Evolutionary conservation across 1,140 invertebrate species (phyloP).

Genomic region (Limonius californicus): DNA sequence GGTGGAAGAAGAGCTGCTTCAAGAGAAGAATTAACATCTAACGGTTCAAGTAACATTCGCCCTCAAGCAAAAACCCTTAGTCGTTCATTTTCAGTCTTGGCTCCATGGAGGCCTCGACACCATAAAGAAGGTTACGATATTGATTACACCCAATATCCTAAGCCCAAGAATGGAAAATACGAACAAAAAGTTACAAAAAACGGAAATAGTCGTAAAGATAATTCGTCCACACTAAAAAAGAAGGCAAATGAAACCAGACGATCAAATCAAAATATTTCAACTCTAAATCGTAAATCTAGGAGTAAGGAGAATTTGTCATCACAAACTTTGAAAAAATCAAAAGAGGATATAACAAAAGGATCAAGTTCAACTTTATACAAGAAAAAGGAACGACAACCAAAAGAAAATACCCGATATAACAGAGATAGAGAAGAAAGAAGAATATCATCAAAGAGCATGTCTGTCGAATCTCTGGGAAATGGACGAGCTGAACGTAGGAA

Average conservation of each 20-base stretch:
- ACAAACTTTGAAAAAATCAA: slow-evolving; percentile 27
- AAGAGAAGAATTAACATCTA: slow-evolving; percentile 66
- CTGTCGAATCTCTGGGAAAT: slow-evolving; percentile 57
- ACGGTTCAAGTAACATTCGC: slow-evolving; percentile 51
- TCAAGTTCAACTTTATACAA: slow-evolving; percentile 42
- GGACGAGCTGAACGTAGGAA: slow-evolving; percentile 49
- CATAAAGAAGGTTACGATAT: slow-evolving; percentile 71
- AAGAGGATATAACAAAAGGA: slow-evolving; percentile 34
- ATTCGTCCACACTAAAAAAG: slow-evolving; percentile 41
- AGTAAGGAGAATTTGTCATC: slow-evolving; percentile 40
- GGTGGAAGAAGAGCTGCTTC: slow-evolving; percentile 56
- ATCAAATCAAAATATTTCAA: slow-evolving; percentile 33
- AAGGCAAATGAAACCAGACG: slow-evolving; percentile 42
- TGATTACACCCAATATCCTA: slow-evolving; percentile 70
- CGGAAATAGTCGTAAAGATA: slow-evolving; percentile 39
- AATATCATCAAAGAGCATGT: slow-evolving; percentile 53
- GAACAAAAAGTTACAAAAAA: slow-evolving; percentile 46
- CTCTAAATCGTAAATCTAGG: slow-evolving; percentile 32
- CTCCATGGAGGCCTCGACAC: slow-evolving; percentile 76
- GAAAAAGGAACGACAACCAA: slow-evolving; percentile 47
- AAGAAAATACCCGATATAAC: slow-evolving; percentile 48
- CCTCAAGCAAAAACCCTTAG: slow-evolving; percentile 72
- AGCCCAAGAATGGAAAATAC: slow-evolving; percentile 46
- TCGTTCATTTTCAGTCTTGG: slow-evolving; percentile 75
- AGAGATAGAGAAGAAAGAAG: slow-evolving; percentile 52